Conservation (phyloP, 2,113 vertebrate species). For the Hippotragus niger region DNA sequence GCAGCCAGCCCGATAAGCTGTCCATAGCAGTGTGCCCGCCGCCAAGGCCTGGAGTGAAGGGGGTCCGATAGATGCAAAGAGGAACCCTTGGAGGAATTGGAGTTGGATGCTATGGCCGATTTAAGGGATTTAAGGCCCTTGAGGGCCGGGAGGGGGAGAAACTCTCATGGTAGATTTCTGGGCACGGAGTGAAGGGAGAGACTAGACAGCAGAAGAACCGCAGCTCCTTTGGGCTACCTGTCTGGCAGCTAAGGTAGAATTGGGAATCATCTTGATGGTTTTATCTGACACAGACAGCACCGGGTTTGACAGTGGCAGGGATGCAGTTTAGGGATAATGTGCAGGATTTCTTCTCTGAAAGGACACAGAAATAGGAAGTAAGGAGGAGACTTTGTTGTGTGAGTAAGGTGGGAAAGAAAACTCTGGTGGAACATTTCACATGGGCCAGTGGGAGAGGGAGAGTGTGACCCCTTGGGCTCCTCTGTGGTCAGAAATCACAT, state of each 20-base stretch:
- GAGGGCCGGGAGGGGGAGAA: not conserved
- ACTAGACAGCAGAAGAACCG: not conserved
- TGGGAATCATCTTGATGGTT: not conserved
- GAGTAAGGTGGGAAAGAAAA: not conserved
- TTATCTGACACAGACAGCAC: not conserved
- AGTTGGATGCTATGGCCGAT: not conserved
- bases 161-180: not conserved
- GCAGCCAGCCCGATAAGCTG: not conserved
- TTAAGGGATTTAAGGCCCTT: not conserved
- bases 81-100: not conserved
- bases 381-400: not conserved
- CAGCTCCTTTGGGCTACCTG: not conserved
- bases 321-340: not conserved
- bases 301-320: not conserved
- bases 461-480: not conserved
- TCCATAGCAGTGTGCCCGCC: not conserved
- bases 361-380: not conserved
- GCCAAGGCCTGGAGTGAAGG: not conserved
- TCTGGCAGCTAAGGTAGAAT: not conserved
- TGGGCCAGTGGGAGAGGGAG: not conserved
- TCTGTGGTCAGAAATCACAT: not conserved
- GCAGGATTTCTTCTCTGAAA: not conserved
- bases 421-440: rapidly evolving
- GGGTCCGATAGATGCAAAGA: not conserved
- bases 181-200: not conserved